These are phyloP conservation scores for Odontesthes bonariensis DNA, from an alignment of 2,113 vertebrate genomes.

Conservation along the genomic window DNA sequence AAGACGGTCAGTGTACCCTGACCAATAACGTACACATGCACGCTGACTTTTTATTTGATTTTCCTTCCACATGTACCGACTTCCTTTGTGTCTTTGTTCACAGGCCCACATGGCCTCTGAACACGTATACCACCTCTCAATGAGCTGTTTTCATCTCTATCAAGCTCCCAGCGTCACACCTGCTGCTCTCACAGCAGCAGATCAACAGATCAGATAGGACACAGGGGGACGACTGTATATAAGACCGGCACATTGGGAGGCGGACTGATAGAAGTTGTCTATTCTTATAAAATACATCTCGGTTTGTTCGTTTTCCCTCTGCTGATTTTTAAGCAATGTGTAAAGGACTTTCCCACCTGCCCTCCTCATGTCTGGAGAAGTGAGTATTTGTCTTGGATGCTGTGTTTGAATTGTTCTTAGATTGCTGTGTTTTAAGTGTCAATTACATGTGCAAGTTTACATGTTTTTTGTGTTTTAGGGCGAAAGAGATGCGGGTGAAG, in stretches of 20 bases:
- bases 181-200: slow-evolving; percentile 11
- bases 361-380: slow-evolving; percentile 81
- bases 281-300: neutral
- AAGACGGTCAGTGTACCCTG: slow-evolving; percentile 19
- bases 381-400: slow-evolving; percentile 39
- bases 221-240: slow-evolving; percentile 33
- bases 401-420: neutral
- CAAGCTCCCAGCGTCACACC: slow-evolving; percentile 26
- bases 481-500: slow-evolving; percentile 80
- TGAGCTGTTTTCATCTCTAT: slow-evolving; percentile 14
- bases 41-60: slow-evolving; percentile 4
- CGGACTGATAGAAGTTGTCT: neutral
- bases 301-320: neutral
- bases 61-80: slow-evolving; percentile 11
- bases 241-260: slow-evolving; percentile 36
- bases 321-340: slow-evolving; percentile 64
- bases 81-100: slow-evolving; percentile 39
- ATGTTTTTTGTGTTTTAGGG: slow-evolving; percentile 69
- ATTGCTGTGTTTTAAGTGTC: neutral
- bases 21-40: slow-evolving; percentile 19
- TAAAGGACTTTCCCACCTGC: slow-evolving; percentile 77
- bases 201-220: slow-evolving; percentile 39
- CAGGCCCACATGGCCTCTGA: slow-evolving; percentile 9
- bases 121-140: slow-evolving; percentile 21
- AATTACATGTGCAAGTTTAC: neutral